Evolutionary conservation across 2,888 invertebrate genomes (phyloP), one percentile per base, ranked within the genome.

Genomic region (Dendrolimus pini): DNA sequence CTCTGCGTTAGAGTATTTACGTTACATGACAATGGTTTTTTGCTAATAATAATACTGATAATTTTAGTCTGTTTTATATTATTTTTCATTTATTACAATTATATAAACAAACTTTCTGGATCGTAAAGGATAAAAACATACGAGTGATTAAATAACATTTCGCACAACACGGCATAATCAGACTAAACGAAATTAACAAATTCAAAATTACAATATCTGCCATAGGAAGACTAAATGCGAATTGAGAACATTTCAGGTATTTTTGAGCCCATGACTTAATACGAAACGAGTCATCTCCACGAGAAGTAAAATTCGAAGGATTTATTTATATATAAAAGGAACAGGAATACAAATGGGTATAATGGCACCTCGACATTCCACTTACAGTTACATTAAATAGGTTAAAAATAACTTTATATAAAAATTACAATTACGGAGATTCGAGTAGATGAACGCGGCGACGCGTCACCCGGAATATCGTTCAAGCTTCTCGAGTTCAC

Each of bases 321-420:
- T 70, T 75, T 79, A 78, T 65, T 70, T 70, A 66, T 61, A 66
- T 61, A 63, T 8, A 47, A 30, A 67, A 65, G 62, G 66, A 66
- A 78, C 77, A 80, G 79, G 78, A 85, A 80, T 85, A 87, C 78
- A 83, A 82, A 84, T 77, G 77, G 82, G 80, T 85, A 83, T 84
- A 83, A 90, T 90, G 89, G 89, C 89, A 90, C 89, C 88, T 85
- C 84, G 80, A 85, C 85, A 75, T 81, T 84, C 82, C 80, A 74
- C 83, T 84, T 83, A 87, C 77, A 68, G 80, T 82, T 74, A 80
- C 71, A 80, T 82, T 83, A 80, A 80, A 82, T 84, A 83, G 74
- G 70, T 75, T 86, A 81, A 85, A 83, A 85, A 84, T 82, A 84
- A 82, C 71, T 75, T 80, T 76, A 80, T 84, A 83, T 82, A 84